phyloP scores from a whole-genome alignment of 2,113 vertebrate genomes.

The Symphodus melops region DNA sequence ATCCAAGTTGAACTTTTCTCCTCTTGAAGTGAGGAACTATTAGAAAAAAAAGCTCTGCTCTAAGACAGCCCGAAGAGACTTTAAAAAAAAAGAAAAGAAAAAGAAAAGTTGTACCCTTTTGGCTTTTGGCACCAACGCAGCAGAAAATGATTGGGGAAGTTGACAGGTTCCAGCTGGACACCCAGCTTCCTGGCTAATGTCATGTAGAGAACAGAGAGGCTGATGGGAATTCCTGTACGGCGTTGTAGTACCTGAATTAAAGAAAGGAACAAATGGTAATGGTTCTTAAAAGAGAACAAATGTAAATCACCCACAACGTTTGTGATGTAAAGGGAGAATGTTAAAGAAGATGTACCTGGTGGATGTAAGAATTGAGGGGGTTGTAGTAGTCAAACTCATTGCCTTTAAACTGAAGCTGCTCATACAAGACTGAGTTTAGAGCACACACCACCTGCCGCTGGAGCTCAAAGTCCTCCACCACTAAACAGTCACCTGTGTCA shows the following conservation, averaged over 20 bases:
- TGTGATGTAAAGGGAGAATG: fast-evolving
- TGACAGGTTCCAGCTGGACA: slow-evolving; percentile 93
- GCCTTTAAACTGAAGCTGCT: slow-evolving; percentile 95
- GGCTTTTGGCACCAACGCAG: slow-evolving; percentile 93
- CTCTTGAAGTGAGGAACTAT: neutral
- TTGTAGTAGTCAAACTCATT: slow-evolving; percentile 98
- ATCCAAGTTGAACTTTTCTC: neutral
- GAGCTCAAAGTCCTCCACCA: slow-evolving; percentile 89
- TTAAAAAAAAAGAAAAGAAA: fast-evolving
- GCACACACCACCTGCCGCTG: slow-evolving; percentile 94
- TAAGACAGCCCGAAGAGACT: neutral
- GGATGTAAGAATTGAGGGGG: slow-evolving; percentile 96
- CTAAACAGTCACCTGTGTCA: slow-evolving; percentile 75
- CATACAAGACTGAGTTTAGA: slow-evolving; percentile 93
- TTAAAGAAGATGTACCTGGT: slow-evolving; percentile 84
- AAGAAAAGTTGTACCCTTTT: slow-evolving; percentile 82
- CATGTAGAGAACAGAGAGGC: slow-evolving; percentile 96
- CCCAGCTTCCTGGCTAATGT: slow-evolving; percentile 91
- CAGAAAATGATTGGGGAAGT: slow-evolving; percentile 97
- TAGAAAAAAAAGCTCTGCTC: neutral
- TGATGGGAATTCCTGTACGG: slow-evolving; percentile 96
- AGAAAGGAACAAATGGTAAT: neutral
- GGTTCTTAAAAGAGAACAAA: neutral
- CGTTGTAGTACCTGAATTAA: slow-evolving; percentile 90
- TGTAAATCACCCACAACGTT: neutral